A percentile compares a stretch with the other conserved stretches of the same genome.
These are phyloP conservation scores for Drosophila merina DNA, from an alignment of 2,888 invertebrate species.

Conservation along the genomic window DNA sequence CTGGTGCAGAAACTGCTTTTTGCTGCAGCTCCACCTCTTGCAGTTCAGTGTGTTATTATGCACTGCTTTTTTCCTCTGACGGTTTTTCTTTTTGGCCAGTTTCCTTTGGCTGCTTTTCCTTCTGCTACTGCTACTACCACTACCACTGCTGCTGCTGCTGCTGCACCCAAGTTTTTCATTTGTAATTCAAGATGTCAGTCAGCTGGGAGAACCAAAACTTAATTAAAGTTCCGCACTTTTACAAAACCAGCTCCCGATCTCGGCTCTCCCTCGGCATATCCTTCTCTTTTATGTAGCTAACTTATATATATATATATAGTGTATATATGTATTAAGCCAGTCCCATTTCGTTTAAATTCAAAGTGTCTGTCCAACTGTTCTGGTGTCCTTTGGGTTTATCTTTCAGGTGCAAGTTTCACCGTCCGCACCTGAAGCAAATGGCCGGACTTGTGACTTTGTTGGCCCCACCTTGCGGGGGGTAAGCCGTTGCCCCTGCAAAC, in stretches of 20 bases:
- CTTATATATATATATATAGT: constrained; percentile 1
- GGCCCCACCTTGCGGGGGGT: constrained; percentile 20
- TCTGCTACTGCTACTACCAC: constrained; percentile 53
- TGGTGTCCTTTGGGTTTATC: constrained; percentile 47
- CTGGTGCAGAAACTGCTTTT: constrained; percentile 47
- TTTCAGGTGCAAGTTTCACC: constrained; percentile 52
- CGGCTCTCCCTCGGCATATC: constrained; percentile 10
- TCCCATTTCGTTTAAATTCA: constrained; percentile 42
- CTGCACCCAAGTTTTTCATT: constrained; percentile 80
- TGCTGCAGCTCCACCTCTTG: constrained; percentile 67
- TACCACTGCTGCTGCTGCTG: constrained; percentile 30
- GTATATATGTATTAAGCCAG: constrained; percentile 55
- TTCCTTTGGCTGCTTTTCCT: constrained; percentile 52
- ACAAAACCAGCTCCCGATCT: constrained; percentile 43
- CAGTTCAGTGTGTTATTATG: constrained; percentile 74
- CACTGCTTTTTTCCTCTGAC: constrained; percentile 44
- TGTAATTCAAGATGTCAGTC: constrained; percentile 82
- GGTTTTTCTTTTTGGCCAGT: constrained; percentile 40
- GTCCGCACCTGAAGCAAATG: constrained; percentile 63
- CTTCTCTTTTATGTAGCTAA: constrained; percentile 9
- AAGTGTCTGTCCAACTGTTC: constrained; percentile 30
- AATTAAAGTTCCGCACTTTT: constrained; percentile 81
- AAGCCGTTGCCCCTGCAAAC: no score
- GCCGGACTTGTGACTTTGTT: constrained; percentile 60
- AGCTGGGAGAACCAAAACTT: constrained; percentile 81